Conservation (phyloP, 2,888 invertebrate species). For the Zaprionus lineosus region DNA sequence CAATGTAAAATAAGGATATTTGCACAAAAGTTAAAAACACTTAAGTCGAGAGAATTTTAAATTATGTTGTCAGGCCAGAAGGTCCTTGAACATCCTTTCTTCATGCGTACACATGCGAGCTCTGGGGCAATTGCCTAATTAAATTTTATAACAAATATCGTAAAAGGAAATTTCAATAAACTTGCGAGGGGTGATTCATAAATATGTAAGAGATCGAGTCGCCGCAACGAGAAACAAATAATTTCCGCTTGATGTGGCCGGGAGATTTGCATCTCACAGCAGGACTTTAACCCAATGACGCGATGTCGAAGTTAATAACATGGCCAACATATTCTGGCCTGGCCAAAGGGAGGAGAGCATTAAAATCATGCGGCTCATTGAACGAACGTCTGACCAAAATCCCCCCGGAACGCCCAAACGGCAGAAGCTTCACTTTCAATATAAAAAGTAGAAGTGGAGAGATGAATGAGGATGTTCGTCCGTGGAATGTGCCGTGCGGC, state of each 20-base stretch:
- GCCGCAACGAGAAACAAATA: no score
- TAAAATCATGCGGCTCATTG: slow-evolving; percentile 76
- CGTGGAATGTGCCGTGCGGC: neutral
- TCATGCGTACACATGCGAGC: slow-evolving; percentile 57
- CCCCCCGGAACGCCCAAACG: slow-evolving; percentile 16
- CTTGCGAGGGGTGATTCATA: slow-evolving; percentile 26
- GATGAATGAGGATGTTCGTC: slow-evolving; percentile 26
- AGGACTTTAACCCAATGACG: slow-evolving; percentile 37
- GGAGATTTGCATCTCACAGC: slow-evolving; percentile 60
- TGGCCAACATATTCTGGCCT: slow-evolving; percentile 39
- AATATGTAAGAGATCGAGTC: no score
- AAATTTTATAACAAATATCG: slow-evolving; percentile 70
- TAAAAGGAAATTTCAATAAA: slow-evolving; percentile 68
- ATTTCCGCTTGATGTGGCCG: slow-evolving; percentile 49
- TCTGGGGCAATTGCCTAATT: slow-evolving; percentile 70
- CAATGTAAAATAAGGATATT: no score
- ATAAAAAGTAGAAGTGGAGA: slow-evolving; percentile 66
- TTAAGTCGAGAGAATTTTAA: no score
- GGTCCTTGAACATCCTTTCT: slow-evolving; percentile 19
- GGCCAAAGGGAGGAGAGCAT: slow-evolving; percentile 38
- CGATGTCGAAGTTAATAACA: slow-evolving; percentile 59
- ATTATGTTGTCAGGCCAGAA: slow-evolving; percentile 32
- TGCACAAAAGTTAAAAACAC: no score
- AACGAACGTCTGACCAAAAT: slow-evolving; percentile 56
- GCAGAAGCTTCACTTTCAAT: slow-evolving; percentile 60